These are phyloP conservation scores for Linnaemya tessellans DNA, from an alignment of 2,888 invertebrate genomes.

Conservation along the genomic window DNA sequence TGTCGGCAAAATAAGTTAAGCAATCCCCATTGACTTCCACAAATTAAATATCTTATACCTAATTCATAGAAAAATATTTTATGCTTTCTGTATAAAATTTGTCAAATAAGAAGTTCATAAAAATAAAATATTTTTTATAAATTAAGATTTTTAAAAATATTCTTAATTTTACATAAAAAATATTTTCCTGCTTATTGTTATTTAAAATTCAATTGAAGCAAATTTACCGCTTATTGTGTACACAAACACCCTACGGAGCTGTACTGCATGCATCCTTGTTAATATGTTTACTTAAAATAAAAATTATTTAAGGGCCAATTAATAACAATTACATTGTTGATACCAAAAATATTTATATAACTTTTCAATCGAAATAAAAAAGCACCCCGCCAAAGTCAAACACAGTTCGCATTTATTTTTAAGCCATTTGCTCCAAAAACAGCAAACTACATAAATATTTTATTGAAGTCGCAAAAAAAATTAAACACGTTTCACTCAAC, in stretches of 20 bases:
- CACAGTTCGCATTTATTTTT: neutral
- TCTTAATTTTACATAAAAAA: too few relatives aligned
- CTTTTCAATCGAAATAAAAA: slow-evolving; percentile 1
- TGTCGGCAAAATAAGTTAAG: too few relatives aligned
- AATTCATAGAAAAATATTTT: too few relatives aligned
- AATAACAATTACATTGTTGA: neutral
- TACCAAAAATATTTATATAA: neutral
- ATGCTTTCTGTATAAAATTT: too few relatives aligned
- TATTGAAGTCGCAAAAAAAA: neutral
- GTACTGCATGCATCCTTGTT: neutral
- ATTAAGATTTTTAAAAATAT: too few relatives aligned
- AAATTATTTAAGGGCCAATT: neutral
- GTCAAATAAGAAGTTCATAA: too few relatives aligned
- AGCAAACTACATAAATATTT: neutral
- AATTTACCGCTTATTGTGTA: too few relatives aligned
- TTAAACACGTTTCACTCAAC: slow-evolving; percentile 16
- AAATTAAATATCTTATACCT: too few relatives aligned
- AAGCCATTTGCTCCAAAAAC: neutral
- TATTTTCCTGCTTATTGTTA: too few relatives aligned
- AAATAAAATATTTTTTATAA: too few relatives aligned
- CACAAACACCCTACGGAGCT: neutral
- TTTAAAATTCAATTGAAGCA: too few relatives aligned
- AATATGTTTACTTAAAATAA: neutral
- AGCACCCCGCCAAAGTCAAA: neutral
- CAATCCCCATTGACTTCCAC: too few relatives aligned